Evolutionary conservation across 2,888 invertebrate genomes (phyloP), one percentile per base, ranked within the genome.

Genomic region (Parasteatoda lunata): DNA sequence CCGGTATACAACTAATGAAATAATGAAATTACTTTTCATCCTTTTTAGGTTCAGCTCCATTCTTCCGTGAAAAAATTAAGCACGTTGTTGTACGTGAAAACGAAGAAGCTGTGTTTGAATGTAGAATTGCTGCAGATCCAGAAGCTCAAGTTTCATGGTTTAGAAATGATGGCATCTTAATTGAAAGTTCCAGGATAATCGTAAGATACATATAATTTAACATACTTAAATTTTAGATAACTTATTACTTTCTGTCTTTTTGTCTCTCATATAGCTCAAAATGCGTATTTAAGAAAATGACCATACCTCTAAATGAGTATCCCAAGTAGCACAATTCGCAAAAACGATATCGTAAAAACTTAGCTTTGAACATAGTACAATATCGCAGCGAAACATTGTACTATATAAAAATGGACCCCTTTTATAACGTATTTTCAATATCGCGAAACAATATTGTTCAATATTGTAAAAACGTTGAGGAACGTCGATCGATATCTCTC

Each of bases 41-140:
- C 73, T 66, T 4, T 45, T 69, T 48, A 88, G 88, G 81, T 30
- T 79, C 69, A n/a, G 91, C 94, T 30, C 98, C 98, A 5, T 97
- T 98, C 94, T 96, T 99, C 93, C 94, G 97, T 75, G 97, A 97
- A 91, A 98, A 98, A 90, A 97, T 98, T 0, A 95, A 96, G 91
- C 94, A 96, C 45, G 93, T 95, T 13, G 96, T 97, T 8, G 95
- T 97, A 90, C 93, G 95, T 49, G 96, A 96, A 89, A 96, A 95
- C 66, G 95, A 95, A 91, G 94, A 95, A 4, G 94, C 96, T 0
- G 94, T 95, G 88, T 93, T 98, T 30, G 94, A 94, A 30, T 97
- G 97, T 91, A 94, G 95, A 90, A 97, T 96, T 5, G 96, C 97
- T 6, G 97, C 97, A 5, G 96, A 96, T 91, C 98, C 98, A 0